Base-by-base conservation (phyloP, 2,113 vertebrate species). In the Callorhinus ursinus region DNA sequence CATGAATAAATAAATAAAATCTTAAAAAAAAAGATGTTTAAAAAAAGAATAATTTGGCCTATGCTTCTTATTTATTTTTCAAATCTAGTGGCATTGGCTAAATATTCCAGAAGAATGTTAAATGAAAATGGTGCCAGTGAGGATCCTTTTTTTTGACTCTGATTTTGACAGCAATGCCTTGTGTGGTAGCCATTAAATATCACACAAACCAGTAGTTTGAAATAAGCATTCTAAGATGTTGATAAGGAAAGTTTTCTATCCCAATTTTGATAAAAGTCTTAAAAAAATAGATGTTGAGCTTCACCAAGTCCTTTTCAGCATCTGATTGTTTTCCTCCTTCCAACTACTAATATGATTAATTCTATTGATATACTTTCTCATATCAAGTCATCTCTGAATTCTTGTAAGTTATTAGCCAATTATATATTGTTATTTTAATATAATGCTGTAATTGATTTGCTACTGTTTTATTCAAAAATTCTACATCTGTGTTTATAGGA, bases 391-490 rank as follows among this genome's bases (percentile, higher is more conserved):
- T 61, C 46, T 93, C 95, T 95, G 55, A 95, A 74, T 83, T 93
- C 93, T 49, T 86, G 36, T 31, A 74, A 80, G 21, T 77, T 76
- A 88, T 51, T 69, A 15, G 8, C 80, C 88, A 87, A 93, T 90
- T 91, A 53, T 6, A 77, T n/a, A 55, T 79, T 90, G 16, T 65
- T 82, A 61, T 79, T 95, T 95, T 42, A 84, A 88, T 80, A 80
- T 61, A 85, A 71, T 28, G 10, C 39, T 39, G 9, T 14, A 59
- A 96, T 92, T 91, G 36, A 88, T 71, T 82, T 91, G 57, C 55
- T 82, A 74, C 59, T 51, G 67, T 81, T 93, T 67, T 93, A 71
- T 74, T 95, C 79, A 86, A 80, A 59, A 95, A 90, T 69, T 96
- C 51, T 80, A 53, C 22, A 93, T 92, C 76, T 95, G 49, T 93